Conservation (phyloP, 2,888 invertebrate species). For the Phragmatobia fuliginosa region DNA sequence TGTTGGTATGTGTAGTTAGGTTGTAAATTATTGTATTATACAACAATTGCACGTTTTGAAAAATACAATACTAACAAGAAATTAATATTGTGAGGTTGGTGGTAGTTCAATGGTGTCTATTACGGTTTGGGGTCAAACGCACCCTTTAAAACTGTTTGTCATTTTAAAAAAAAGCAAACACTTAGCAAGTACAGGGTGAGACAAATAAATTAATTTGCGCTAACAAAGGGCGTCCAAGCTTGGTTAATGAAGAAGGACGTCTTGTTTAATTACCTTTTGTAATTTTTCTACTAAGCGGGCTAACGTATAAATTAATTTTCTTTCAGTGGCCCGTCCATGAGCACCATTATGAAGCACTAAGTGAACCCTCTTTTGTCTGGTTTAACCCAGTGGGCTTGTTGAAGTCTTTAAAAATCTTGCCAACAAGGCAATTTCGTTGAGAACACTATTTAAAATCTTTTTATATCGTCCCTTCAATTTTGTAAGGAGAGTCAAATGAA, state of each 20-base stretch:
- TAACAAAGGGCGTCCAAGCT: constrained; percentile 74
- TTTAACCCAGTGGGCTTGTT: constrained; percentile 55
- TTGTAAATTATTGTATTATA: background rate
- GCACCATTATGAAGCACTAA: constrained; percentile 69
- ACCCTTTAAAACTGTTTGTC: constrained; percentile 40
- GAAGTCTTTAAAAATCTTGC: constrained; percentile 54
- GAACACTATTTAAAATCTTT: constrained; percentile 37
- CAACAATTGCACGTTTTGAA: background rate
- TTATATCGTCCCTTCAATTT: constrained; percentile 7
- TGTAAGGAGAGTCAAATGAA: constrained; percentile 17
- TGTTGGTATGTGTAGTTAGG: background rate
- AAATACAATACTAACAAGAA: background rate
- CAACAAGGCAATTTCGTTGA: constrained; percentile 52
- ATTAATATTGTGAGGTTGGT: constrained; percentile 13
- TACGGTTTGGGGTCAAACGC: constrained; percentile 30
- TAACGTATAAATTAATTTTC: constrained; percentile 79
- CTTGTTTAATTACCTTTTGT: constrained; percentile 82
- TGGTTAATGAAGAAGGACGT: constrained; percentile 82
- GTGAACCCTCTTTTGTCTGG: constrained; percentile 67
- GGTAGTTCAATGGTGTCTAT: constrained; percentile 18
- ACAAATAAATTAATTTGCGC: constrained; percentile 76
- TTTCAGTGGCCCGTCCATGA: constrained; percentile 68
- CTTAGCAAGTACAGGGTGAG: constrained; percentile 52
- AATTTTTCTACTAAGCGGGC: constrained; percentile 79
- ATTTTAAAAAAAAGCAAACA: constrained; percentile 51